phyloP scores from a whole-genome alignment of 1,140 invertebrate genomes.

The Pristionchus pacificus region DNA sequence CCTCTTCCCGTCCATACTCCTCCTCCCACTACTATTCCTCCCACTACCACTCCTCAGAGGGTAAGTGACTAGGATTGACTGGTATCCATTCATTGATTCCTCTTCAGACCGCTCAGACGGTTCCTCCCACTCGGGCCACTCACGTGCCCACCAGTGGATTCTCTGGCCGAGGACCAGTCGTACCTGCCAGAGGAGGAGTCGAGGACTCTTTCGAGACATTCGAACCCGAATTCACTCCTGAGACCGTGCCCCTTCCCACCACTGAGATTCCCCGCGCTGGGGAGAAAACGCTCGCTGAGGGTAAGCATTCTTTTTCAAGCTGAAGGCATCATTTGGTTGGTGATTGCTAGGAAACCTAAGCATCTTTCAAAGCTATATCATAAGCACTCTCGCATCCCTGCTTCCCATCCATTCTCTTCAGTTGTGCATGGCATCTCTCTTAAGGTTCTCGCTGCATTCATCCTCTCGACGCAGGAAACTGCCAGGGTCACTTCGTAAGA shows the following conservation, averaged over 20 bases:
- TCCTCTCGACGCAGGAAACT: constrained; percentile 45
- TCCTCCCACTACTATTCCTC: constrained; percentile 1
- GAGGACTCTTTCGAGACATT: too few species aligned
- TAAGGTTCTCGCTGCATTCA: constrained; percentile 46
- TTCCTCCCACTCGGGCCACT: not conserved
- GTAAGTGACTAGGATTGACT: too few species aligned
- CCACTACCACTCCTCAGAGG: constrained; percentile 8
- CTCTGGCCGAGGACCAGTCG: not conserved
- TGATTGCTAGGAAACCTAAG: too few species aligned
- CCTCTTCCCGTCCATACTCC: not conserved
- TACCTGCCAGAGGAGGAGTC: too few species aligned
- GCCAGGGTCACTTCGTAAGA: constrained; percentile 50
- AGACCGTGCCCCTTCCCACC: not conserved
- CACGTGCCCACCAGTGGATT: not conserved
- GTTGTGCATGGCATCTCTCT: constrained; percentile 8
- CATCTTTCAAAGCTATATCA: too few species aligned
- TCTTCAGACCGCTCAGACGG: too few species aligned
- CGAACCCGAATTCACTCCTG: too few species aligned
- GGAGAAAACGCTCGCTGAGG: too few species aligned
- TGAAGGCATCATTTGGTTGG: too few species aligned
- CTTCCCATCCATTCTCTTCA: constrained; percentile 1
- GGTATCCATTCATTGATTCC: too few species aligned
- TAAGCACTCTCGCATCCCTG: too few species aligned
- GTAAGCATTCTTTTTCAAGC: too few species aligned
- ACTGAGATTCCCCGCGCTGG: not conserved